These are phyloP conservation scores for Phrynocephalus forsythii DNA, from an alignment of 2,797 vertebrate genomes.

Conservation along the genomic window DNA sequence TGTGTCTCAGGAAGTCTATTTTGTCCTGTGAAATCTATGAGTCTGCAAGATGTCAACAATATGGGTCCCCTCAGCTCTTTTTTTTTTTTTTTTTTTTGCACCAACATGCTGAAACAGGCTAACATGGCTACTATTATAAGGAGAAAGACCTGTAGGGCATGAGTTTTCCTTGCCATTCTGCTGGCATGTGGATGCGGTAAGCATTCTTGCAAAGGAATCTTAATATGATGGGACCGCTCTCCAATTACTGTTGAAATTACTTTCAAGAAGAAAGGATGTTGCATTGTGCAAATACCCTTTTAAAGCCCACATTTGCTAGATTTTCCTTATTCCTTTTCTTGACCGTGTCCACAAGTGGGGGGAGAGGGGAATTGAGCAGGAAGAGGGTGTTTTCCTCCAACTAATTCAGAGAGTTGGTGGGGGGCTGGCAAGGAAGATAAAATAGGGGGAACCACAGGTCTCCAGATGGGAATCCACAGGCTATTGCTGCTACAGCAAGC, in stretches of 20 bases:
- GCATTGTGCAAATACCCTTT: background rate
- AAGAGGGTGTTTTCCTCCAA: background rate
- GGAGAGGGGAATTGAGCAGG: background rate
- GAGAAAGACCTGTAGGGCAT: background rate
- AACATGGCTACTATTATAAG: background rate
- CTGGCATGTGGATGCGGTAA: background rate
- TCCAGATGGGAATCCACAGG: background rate
- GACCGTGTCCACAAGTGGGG: background rate
- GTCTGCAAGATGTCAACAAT: too few species aligned
- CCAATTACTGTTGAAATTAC: background rate
- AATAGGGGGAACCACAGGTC: background rate
- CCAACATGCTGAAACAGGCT: too few species aligned
- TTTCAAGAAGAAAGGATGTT: slow-evolving; percentile 2
- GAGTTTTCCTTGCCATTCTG: background rate
- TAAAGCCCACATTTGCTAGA: background rate
- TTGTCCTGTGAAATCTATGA: too few species aligned
- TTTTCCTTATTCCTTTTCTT: slow-evolving; percentile 1
- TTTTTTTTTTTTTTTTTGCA: too few species aligned
- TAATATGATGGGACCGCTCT: background rate
- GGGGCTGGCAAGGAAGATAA: background rate
- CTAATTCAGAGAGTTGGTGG: background rate
- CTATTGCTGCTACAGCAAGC: background rate
- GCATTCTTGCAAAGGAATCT: background rate
- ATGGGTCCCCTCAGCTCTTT: too few species aligned
- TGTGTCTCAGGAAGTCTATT: too few species aligned